Evolutionary conservation across 2,888 invertebrate species (phyloP).

Genomic region (Nymphalis urticae): DNA sequence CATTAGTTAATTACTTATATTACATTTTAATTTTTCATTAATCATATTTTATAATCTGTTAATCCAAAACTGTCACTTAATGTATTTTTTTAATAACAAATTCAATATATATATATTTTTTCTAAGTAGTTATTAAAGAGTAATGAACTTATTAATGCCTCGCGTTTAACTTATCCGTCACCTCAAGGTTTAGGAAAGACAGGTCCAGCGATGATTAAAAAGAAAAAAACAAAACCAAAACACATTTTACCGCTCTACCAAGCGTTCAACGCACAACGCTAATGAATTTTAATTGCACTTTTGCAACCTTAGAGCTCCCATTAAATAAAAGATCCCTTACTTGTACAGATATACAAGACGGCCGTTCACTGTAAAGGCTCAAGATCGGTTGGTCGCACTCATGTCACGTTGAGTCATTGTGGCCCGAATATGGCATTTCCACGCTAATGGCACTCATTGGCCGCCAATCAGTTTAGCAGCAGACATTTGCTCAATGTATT

Average conservation of each 20-base stretch:
- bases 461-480: conserved; percentile 70
- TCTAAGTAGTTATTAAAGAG: not conserved
- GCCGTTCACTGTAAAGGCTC: conserved; percentile 41
- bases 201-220: conserved; percentile 13
- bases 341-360: conserved; percentile 23
- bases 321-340: conserved; percentile 38
- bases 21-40: too few species aligned
- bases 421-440: conserved; percentile 61
- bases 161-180: conserved; percentile 4
- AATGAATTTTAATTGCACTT: conserved; percentile 64
- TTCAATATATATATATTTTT: not conserved
- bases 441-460: conserved; percentile 71
- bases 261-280: conserved; percentile 45
- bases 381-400: conserved; percentile 41
- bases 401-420: conserved; percentile 60
- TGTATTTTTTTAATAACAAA: too few species aligned
- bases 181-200: conserved; percentile 11
- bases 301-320: conserved; percentile 45
- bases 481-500: conserved; percentile 62
- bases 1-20: too few species aligned
- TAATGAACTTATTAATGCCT: not conserved
- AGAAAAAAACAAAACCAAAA: conserved; percentile 29
- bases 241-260: conserved; percentile 29
- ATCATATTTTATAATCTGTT: too few species aligned
- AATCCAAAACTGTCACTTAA: too few species aligned